Conservation (phyloP, 1,140 invertebrate species). For the Euura lappo region DNA sequence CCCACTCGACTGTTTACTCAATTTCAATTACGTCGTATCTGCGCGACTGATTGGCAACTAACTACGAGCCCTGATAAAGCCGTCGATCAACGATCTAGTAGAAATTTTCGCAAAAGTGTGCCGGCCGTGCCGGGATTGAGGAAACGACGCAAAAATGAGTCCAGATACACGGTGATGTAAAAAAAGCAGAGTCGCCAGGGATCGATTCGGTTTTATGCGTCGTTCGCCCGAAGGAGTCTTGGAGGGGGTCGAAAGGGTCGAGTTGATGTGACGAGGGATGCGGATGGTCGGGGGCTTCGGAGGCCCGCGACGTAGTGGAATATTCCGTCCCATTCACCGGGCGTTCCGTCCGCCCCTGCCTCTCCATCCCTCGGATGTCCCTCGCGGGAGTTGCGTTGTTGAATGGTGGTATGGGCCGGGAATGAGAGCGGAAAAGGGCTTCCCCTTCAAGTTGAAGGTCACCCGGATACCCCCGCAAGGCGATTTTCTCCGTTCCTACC, state of each 20-base stretch:
- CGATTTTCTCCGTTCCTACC: background rate
- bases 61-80: background rate
- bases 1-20: background rate
- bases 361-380: background rate
- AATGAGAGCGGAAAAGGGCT: background rate
- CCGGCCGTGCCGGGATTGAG: background rate
- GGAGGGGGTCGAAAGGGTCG: background rate
- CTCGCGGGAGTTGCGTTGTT: background rate
- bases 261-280: background rate
- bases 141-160: background rate
- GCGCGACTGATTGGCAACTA: background rate
- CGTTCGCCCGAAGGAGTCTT: background rate
- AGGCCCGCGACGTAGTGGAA: background rate
- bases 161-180: background rate
- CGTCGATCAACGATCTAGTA: too few species aligned
- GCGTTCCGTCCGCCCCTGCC: background rate
- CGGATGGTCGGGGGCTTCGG: background rate
- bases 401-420: background rate
- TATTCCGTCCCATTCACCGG: background rate
- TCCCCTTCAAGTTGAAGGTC: constrained; percentile 4
- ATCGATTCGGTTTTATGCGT: background rate
- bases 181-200: background rate
- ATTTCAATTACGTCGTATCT: background rate
- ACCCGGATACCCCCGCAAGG: background rate
- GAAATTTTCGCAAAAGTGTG: background rate